Percentiles rank a stretch among this genome's conserved stretches.
These are phyloP conservation scores for Pseudopodoces humilis DNA, from an alignment of 2,113 vertebrate species.

Conservation along the genomic window DNA sequence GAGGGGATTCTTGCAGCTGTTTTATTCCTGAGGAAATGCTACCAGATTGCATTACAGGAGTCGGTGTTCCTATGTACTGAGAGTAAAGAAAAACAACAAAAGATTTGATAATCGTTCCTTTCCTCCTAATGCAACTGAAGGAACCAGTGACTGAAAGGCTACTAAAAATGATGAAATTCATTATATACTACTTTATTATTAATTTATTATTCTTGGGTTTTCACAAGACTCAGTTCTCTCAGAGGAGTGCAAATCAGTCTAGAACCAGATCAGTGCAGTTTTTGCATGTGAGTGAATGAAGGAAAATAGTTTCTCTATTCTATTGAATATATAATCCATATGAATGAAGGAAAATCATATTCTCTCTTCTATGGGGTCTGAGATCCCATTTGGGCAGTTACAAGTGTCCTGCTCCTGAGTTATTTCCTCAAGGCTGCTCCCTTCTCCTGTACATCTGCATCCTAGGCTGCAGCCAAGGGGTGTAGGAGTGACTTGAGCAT, in stretches of 20 bases:
- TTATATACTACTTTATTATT: fast-evolving
- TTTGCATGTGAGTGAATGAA: not conserved
- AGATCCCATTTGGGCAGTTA: not conserved
- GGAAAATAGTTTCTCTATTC: not conserved
- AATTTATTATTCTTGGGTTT: not conserved
- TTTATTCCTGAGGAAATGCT: not conserved
- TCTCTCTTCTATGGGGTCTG: not conserved
- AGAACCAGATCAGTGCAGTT: not conserved
- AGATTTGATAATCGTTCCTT: not conserved
- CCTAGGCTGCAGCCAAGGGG: not conserved
- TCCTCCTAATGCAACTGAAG: not conserved
- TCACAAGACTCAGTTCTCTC: not conserved
- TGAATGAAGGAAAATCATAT: no score
- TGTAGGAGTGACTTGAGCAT: not conserved
- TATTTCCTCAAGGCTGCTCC: not conserved
- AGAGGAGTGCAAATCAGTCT: not conserved
- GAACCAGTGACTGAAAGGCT: not conserved
- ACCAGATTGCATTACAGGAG: not conserved
- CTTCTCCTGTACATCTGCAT: not conserved
- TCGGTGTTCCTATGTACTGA: fast-evolving
- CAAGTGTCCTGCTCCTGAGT: not conserved
- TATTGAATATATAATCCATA: no score
- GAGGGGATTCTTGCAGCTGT: not conserved
- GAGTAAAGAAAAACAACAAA: not conserved
- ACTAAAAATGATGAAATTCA: not conserved